phyloP scores from a whole-genome alignment of 1,140 invertebrate species.

The Holotrichia oblita region DNA sequence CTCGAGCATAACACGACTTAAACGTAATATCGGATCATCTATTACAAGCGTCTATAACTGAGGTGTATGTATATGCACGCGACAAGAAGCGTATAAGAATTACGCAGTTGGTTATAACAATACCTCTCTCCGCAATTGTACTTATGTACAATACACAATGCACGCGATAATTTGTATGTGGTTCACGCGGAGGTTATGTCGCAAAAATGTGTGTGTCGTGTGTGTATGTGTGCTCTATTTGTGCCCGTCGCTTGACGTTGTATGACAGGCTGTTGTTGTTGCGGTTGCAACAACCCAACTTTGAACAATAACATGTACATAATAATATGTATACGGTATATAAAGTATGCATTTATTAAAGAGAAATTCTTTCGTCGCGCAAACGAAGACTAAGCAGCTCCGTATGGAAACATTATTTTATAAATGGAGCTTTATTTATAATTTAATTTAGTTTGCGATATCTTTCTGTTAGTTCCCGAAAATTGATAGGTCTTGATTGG shows the following conservation, averaged over 20 bases:
- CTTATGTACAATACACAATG: not conserved
- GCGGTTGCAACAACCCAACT: slow-evolving; percentile 3
- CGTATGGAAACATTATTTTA: too few relatives aligned
- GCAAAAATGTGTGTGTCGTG: not conserved
- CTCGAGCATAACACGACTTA: slow-evolving; percentile 6
- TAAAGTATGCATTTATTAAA: not conserved
- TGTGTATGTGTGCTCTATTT: not conserved
- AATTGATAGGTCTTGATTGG: too few relatives aligned
- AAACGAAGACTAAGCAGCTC: too few relatives aligned
- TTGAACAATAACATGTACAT: slow-evolving; percentile 12
- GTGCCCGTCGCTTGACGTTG: not conserved
- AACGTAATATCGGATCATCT: slow-evolving; percentile 2
- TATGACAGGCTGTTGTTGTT: not conserved
- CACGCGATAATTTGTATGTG: slow-evolving; percentile 20
- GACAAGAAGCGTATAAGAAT: slow-evolving; percentile 4
- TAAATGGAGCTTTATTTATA: too few relatives aligned
- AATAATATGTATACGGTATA: not conserved
- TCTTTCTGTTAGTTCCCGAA: too few relatives aligned
- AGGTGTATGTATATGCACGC: slow-evolving; percentile 7
- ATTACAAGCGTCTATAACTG: not conserved
- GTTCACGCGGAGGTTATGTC: not conserved
- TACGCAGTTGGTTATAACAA: slow-evolving; percentile 7
- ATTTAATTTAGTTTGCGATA: too few relatives aligned
- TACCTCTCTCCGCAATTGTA: slow-evolving; percentile 6
- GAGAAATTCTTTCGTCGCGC: not conserved